Percentiles rank a stretch among this genome's conserved stretches.
Evolutionary conservation across 2,797 vertebrate species (phyloP).

Genomic region (Spea hammondii): DNA sequence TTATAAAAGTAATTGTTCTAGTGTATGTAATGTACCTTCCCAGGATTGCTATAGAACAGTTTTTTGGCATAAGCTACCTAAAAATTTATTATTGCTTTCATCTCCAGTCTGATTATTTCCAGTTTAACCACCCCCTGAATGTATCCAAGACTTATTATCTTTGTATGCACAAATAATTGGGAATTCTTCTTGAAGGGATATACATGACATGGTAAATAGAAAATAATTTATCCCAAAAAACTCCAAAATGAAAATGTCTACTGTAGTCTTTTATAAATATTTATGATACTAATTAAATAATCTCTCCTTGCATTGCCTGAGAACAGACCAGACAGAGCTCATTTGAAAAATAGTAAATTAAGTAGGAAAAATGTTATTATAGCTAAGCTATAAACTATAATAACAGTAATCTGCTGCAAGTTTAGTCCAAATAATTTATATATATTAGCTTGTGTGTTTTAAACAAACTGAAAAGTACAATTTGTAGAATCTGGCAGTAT

Average conservation of each 20-base stretch:
- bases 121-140: conserved; percentile 54
- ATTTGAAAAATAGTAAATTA: conserved; percentile 56
- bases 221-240: conserved; percentile 56
- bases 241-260: conserved; percentile 55
- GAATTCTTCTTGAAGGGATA: conserved; percentile 52
- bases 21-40: not conserved
- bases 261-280: conserved; percentile 61
- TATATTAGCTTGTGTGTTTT: conserved; percentile 41
- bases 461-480: conserved; percentile 48
- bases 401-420: conserved; percentile 43
- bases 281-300: conserved; percentile 65
- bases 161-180: conserved; percentile 47
- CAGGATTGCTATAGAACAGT: not conserved
- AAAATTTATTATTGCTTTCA: conserved; percentile 38
- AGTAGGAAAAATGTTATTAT: conserved; percentile 54
- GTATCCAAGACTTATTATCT: conserved; percentile 50
- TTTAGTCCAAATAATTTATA: conserved; percentile 53
- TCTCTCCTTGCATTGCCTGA: conserved; percentile 55
- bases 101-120: conserved; percentile 44
- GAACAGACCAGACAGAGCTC: conserved; percentile 54
- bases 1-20: no score
- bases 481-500: conserved; percentile 49
- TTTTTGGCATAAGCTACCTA: conserved; percentile 13
- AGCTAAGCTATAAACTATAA: conserved; percentile 54
- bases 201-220: conserved; percentile 52